Evolutionary conservation across 1,140 invertebrate genomes (phyloP), one percentile per base, ranked within the genome.

Genomic region (Penaeus vannamei): DNA sequence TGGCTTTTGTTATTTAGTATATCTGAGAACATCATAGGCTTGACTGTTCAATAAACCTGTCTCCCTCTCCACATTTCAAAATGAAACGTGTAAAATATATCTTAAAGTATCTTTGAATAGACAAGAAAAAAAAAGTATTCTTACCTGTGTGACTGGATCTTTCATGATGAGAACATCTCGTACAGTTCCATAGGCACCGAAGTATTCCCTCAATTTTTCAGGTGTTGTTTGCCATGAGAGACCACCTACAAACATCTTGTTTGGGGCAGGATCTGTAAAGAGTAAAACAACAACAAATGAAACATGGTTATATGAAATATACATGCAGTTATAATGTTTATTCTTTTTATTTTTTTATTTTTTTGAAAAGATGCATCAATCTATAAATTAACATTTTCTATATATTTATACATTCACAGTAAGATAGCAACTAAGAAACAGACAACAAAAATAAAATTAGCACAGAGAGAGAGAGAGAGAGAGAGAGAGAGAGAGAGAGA

Each of bases 141-240:
- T 93, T 94, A 98, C 97, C 96, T 98, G 97, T 90, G 97, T 98
- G 23, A 98, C 96, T 4, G 97, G 97, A 94, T 98, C 97, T 94
- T 98, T 98, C 97, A 98, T 98, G 92, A 98, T 97, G 80, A 98
- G 95, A 76, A 98, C 97, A 93, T 98, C 97, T n/a, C 97, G 97
- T 87, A 98, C 97, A 7, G 96, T 96, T 83, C 97, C 97, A 92
- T 97, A 98, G 95, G 97, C 97, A 84, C 96, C 96, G 92, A 98
- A 98, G 92, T 98, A 98, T 91, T 97, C 96, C 91, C 96, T 94
- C 14, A 98, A 94, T 93, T 97, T 98, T 93, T 98, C 97, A 61
- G 96, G 96, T 91, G 96, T 97, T 26, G 97, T 98, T 93, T 97
- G 97, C 97, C 97, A 98, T 92, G 96, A 97, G 64, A 98, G 95